Evolutionary conservation across 2,797 vertebrate genomes (phyloP), one percentile per base, ranked within the genome.

Genomic region (Betta splendens): DNA sequence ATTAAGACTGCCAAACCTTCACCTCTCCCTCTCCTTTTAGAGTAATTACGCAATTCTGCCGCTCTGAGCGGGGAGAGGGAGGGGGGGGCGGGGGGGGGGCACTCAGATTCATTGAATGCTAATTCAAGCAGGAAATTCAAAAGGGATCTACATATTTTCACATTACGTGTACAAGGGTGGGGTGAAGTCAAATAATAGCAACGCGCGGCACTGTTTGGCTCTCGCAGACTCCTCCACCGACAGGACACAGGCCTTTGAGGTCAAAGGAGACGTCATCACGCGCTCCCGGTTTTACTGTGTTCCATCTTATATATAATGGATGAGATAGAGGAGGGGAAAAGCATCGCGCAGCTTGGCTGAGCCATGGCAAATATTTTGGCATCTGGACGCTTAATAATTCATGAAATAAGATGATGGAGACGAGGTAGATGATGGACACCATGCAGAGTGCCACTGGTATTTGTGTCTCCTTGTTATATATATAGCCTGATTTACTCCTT

Each of bases 321-420:
- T 87, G 75, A 87, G 64, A 37, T n/a, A 20, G 64, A 44, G 64
- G 49, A 32, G 18, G 40, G 28, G 28, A 29, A 37, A 78, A 79
- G 63, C 32, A n/a, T 72, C 52, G 68, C 63, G 29, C 48, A 54
- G 77, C 59, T 77, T 63, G 68, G 62, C 70, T 75, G 69, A 69
- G 72, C 64, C 69, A 74, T 75, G 82, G 79, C 89, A 89, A 88
- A 90, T 87, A 89, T 89, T 86, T 90, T 90, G 87, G 79, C 80
- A 83, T 89, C 74, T 83, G 64, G 63, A 67, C 72, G 64, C 60
- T 90, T 73, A 88, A 91, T 91, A 85, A 90, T 90, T 91, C 64
- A 90, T 67, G 57, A 74, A 60, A 61, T 49, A 60, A 54, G 68
- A 84, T 84, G 76, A 88, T 75, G 75, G 80, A 85, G 74, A 50